Percentiles rank a stretch among this genome's conserved stretches.
phyloP scores from a whole-genome alignment of 1,140 invertebrate genomes.

The Cotesia chilonis region DNA sequence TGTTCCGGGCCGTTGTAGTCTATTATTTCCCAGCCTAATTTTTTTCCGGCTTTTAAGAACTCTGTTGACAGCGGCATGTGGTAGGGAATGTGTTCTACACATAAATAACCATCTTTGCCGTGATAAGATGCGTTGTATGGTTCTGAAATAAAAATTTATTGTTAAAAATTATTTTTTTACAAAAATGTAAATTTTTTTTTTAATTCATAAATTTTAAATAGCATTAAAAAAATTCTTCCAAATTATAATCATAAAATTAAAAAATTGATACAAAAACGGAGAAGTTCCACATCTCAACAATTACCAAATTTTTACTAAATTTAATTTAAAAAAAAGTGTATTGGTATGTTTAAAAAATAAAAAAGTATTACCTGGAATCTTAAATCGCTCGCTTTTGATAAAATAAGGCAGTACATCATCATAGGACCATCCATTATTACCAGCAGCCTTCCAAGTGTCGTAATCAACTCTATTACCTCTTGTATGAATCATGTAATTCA shows the following conservation, averaged over 20 bases:
- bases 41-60: conserved; percentile 69
- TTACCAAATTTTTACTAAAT: no score
- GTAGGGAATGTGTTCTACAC: conserved; percentile 60
- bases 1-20: conserved; percentile 68
- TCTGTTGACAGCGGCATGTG: conserved; percentile 57
- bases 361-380: conserved; percentile 55
- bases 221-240: no score
- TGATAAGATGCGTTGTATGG: conserved; percentile 63
- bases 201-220: no score
- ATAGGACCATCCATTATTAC: conserved; percentile 75
- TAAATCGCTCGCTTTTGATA: conserved; percentile 68
- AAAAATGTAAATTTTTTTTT: no score
- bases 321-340: no score
- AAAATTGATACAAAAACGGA: no score
- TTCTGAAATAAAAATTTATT: conserved; percentile 44
- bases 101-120: conserved; percentile 58
- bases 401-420: conserved; percentile 71
- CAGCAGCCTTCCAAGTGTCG: conserved; percentile 74
- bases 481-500: conserved; percentile 85
- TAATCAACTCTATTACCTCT: conserved; percentile 79
- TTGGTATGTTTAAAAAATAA: conserved; percentile 8
- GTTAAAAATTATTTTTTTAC: no score
- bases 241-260: no score
- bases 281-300: no score
- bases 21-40: conserved; percentile 65